Evolutionary conservation across 53 echinoderm and acorn worm genomes (phyloP).

Genomic region (Holothuria leucospilota): DNA sequence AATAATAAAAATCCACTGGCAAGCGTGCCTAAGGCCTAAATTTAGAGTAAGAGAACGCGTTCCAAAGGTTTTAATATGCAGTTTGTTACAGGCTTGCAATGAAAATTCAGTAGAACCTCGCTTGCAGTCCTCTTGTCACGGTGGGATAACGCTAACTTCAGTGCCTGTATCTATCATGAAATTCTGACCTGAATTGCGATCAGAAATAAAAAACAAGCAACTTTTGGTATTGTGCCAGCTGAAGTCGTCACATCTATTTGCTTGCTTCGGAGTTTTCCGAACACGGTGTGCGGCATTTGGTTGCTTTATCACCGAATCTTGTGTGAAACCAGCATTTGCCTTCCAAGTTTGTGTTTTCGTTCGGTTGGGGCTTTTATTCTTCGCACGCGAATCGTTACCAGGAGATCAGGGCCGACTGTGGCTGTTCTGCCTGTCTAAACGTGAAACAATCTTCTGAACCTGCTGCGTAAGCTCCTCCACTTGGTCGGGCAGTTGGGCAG

Average conservation of each 20-base stretch:
- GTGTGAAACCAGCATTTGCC: constrained; percentile 47
- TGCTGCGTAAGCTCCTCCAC: background rate
- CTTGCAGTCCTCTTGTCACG: background rate
- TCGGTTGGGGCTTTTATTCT: background rate
- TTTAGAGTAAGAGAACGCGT: background rate
- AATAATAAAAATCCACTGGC: too few species aligned
- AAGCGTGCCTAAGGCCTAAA: constrained; percentile 5
- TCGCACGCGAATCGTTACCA: too few species aligned
- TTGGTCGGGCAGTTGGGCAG: background rate
- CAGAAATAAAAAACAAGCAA: constrained; percentile 38
- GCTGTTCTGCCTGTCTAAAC: background rate
- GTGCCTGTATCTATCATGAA: background rate
- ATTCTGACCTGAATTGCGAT: background rate
- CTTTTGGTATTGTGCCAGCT: constrained; percentile 10
- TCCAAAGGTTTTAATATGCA: too few species aligned
- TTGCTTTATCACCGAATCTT: constrained; percentile 32
- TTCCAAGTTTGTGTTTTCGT: too few species aligned
- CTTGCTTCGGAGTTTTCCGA: constrained; percentile 27
- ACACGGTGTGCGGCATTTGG: background rate
- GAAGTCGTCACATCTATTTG: constrained; percentile 36
- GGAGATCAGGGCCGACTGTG: background rate
- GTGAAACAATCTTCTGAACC: background rate
- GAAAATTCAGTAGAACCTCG: background rate
- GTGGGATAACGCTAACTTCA: constrained; percentile 34
- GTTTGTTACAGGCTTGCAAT: background rate